Evolutionary conservation across 53 echinoderm and acorn worm genomes (phyloP).

Genomic region (Astropecten irregularis): DNA sequence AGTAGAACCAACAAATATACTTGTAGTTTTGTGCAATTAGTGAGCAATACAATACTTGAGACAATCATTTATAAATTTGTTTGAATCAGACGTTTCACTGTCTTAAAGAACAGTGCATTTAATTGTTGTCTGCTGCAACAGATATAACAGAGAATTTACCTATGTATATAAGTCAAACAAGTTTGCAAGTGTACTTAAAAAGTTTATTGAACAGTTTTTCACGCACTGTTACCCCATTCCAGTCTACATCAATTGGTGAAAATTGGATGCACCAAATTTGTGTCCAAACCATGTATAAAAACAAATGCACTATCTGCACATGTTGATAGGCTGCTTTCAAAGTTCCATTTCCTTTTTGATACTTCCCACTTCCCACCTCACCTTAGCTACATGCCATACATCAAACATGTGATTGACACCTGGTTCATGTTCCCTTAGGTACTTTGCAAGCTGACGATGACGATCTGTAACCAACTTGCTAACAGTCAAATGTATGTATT

Average conservation of each 20-base stretch:
- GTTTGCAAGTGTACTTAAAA: too few relatives aligned
- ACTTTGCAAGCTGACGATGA: constrained; percentile 60
- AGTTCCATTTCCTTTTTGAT: too few relatives aligned
- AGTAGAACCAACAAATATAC: background rate
- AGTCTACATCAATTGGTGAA: too few relatives aligned
- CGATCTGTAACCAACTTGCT: too few relatives aligned
- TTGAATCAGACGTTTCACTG: background rate
- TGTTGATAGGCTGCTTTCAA: too few relatives aligned
- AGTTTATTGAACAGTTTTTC: too few relatives aligned
- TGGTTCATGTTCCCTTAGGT: constrained; percentile 36
- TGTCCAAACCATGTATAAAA: too few relatives aligned
- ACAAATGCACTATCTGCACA: too few relatives aligned
- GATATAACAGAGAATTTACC: background rate
- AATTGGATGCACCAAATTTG: too few relatives aligned
- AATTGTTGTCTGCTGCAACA: background rate
- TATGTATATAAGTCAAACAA: background rate
- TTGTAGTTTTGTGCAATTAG: background rate
- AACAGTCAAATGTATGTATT: too few relatives aligned
- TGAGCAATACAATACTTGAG: background rate
- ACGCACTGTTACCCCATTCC: too few relatives aligned
- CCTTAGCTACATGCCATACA: constrained; percentile 79
- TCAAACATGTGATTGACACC: constrained; percentile 55
- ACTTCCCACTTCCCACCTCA: too few relatives aligned
- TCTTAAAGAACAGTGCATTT: background rate
- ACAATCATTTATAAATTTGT: background rate